Conservation (phyloP, 1,140 invertebrate species). For the Cydia pomonella region DNA sequence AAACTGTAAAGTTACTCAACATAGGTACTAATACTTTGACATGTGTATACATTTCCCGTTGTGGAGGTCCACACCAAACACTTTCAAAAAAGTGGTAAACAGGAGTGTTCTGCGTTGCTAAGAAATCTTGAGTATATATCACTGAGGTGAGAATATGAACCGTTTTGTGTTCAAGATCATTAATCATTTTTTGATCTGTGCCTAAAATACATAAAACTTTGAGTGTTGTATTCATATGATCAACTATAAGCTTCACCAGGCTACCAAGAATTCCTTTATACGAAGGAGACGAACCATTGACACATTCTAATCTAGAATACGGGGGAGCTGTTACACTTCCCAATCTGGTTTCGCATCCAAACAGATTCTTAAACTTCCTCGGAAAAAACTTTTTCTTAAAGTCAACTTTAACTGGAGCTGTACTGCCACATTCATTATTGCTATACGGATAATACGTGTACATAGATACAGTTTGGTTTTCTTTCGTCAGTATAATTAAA, state of each 20-base stretch:
- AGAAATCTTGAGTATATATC: slow-evolving; percentile 41
- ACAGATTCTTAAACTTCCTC: slow-evolving; percentile 58
- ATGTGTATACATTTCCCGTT: slow-evolving; percentile 55
- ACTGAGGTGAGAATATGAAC: slow-evolving; percentile 52
- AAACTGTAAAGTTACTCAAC: slow-evolving; percentile 43
- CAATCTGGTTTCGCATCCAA: slow-evolving; percentile 54
- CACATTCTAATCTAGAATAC: slow-evolving; percentile 41
- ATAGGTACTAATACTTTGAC: slow-evolving; percentile 57
- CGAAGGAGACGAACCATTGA: slow-evolving; percentile 40
- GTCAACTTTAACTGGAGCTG: slow-evolving; percentile 38
- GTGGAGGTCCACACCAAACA: slow-evolving; percentile 51
- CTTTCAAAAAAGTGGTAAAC: slow-evolving; percentile 45
- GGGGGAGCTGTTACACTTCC: slow-evolving; percentile 42
- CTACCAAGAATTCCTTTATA: slow-evolving; percentile 51
- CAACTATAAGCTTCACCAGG: slow-evolving; percentile 45
- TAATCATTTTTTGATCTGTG: slow-evolving; percentile 38
- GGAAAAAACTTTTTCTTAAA: slow-evolving; percentile 45
- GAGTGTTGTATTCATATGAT: slow-evolving; percentile 51
- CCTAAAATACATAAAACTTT: slow-evolving; percentile 40
- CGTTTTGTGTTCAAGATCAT: slow-evolving; percentile 34
- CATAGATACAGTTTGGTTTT: slow-evolving; percentile 5
- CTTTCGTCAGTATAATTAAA: neutral
- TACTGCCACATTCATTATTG: slow-evolving; percentile 49
- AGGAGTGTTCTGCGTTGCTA: slow-evolving; percentile 44
- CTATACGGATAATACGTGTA: slow-evolving; percentile 55